Conservation (phyloP, 2,888 invertebrate species). For the Chouioia cunea region DNA sequence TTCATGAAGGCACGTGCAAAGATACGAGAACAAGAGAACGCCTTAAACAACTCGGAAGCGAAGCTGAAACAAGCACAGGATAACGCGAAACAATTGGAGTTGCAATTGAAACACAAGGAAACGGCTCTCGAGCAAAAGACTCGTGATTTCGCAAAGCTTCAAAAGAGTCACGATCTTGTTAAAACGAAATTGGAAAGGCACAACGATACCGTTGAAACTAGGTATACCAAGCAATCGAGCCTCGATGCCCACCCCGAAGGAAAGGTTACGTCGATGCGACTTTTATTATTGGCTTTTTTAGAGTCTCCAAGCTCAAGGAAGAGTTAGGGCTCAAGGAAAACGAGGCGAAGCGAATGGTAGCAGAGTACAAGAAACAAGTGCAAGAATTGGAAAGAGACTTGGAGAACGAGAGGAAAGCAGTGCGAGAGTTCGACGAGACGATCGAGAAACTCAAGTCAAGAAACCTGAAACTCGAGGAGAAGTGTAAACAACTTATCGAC, state of each 20-base stretch:
- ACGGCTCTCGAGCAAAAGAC: slow-evolving; percentile 49
- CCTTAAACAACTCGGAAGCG: slow-evolving; percentile 47
- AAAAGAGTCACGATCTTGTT: slow-evolving; percentile 55
- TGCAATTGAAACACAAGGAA: slow-evolving; percentile 57
- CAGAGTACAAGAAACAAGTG: slow-evolving; percentile 50
- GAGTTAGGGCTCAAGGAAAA: slow-evolving; percentile 53
- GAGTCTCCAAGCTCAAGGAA: slow-evolving; percentile 57
- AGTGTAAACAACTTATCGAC: slow-evolving; percentile 51
- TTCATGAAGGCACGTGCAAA: slow-evolving; percentile 52
- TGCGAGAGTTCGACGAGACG: slow-evolving; percentile 48
- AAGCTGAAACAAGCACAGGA: slow-evolving; percentile 54
- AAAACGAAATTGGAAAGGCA: slow-evolving; percentile 58
- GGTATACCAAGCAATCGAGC: slow-evolving; percentile 49
- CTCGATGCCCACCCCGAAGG: neutral
- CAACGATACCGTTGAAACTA: slow-evolving; percentile 56
- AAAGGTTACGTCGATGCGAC: neutral
- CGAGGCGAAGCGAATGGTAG: slow-evolving; percentile 48
- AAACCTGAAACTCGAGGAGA: slow-evolving; percentile 51
- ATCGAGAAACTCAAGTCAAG: slow-evolving; percentile 49
- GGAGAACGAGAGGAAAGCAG: slow-evolving; percentile 45
- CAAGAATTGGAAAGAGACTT: slow-evolving; percentile 45
- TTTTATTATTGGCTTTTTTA: slow-evolving; percentile 41
- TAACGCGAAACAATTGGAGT: slow-evolving; percentile 52
- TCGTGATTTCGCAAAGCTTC: slow-evolving; percentile 55
- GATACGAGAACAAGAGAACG: slow-evolving; percentile 55